Conservation (phyloP, 2,888 invertebrate species). For the Cynaeus angustus region DNA sequence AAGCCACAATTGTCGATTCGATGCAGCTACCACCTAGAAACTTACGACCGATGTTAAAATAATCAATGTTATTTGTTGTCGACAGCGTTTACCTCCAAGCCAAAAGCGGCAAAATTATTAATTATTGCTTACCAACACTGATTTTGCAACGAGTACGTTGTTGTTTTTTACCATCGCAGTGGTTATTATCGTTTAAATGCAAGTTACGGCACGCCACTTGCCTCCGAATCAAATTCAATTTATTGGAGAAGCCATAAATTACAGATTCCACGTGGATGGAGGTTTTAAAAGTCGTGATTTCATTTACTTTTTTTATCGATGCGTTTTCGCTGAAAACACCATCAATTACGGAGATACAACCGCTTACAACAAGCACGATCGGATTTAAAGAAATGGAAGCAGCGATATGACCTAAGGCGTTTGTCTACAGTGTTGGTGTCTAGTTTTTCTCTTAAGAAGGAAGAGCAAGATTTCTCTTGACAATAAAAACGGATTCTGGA, state of each 20-base stretch:
- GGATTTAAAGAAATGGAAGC: too few relatives aligned
- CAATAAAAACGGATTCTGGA: slow-evolving; percentile 4
- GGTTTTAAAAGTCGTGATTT: slow-evolving; percentile 24
- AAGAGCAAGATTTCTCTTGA: neutral
- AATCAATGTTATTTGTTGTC: slow-evolving; percentile 28
- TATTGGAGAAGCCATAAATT: slow-evolving; percentile 32
- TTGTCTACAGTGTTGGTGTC: neutral
- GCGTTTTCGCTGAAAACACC: slow-evolving; percentile 20
- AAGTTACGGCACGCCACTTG: slow-evolving; percentile 26
- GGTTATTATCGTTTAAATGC: slow-evolving; percentile 29
- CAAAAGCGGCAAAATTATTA: slow-evolving; percentile 19
- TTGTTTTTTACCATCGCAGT: neutral
- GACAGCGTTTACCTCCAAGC: slow-evolving; percentile 20
- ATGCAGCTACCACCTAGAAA: slow-evolving; percentile 2
- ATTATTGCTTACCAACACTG: slow-evolving; percentile 30
- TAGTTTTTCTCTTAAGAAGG: slow-evolving; percentile 5
- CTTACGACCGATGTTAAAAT: slow-evolving; percentile 28
- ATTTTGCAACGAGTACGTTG: slow-evolving; percentile 3
- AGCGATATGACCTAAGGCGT: too few relatives aligned
- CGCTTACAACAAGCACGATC: slow-evolving; percentile 9
- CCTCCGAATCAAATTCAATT: slow-evolving; percentile 32
- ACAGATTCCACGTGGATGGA: slow-evolving; percentile 19
- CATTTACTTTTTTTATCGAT: slow-evolving; percentile 14
- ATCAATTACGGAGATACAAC: slow-evolving; percentile 26
- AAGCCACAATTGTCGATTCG: slow-evolving; percentile 9